Base-by-base conservation (phyloP, 2,113 vertebrate species). In the Zapus hudsonius region DNA sequence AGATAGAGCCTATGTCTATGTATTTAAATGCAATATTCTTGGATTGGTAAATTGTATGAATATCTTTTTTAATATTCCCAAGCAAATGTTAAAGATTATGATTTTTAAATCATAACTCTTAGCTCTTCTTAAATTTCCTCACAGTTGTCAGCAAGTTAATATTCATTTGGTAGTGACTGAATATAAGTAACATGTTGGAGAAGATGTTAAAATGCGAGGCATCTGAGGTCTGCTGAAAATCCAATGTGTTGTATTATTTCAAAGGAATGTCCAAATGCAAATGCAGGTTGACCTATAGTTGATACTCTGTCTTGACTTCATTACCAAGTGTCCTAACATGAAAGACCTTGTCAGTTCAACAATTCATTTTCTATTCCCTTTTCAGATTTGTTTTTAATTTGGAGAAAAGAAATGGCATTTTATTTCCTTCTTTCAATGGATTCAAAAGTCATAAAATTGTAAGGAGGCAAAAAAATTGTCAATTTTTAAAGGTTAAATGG, bases 401-500 rank as follows among this genome's bases (percentile, higher is more conserved):
- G 90, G n/a, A 95, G 55, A 69, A 84, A 70, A 63, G 70, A 94
- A 96, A 75, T 96, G 93, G 29, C 91, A 96, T 96, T 96, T 97
- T 90, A 92, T 94, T 97, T 95, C 78, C 95, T 72, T 57, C 70
- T 86, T 96, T 95, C 66, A 87, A 89, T 90, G 66, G 86, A 89
- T 72, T 95, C 84, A 92, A 95, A 95, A 97, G 90, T 94, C 91
- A 96, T 91, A 97, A 96, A 96, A 97, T 93, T 95, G 79, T 95
- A 95, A 94, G 97, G 59, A 94, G n/a, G 47, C 86, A 73, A 92
- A 96, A n/a, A 97, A 96, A 96, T 55, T 96, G 96, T 96, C 96
- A 97, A 93, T 93, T 96, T 95, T 95, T 95, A 96, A 97, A 97
- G 96, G 94, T 97, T 97, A 97, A 97, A 92, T 75, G 92, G 81